These are phyloP conservation scores for Melitaea cinxia DNA, from an alignment of 1,140 invertebrate genomes.

Conservation along the genomic window DNA sequence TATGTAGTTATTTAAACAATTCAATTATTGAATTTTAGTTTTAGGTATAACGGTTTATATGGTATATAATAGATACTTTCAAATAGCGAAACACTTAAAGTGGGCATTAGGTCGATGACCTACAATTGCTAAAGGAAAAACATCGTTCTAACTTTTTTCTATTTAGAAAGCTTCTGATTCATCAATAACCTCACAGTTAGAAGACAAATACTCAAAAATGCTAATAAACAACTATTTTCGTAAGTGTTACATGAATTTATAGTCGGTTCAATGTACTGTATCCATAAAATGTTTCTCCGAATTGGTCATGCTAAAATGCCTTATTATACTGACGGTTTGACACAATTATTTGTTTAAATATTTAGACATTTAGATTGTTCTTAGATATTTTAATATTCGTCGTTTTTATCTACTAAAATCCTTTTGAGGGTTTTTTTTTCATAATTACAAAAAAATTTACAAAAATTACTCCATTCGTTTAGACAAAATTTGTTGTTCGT, in stretches of 20 bases:
- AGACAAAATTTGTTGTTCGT: no score
- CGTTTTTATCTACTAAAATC: no score
- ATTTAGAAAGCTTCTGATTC: conserved; percentile 32
- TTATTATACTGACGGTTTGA: neutral
- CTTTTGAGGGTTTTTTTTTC: no score
- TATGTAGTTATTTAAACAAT: no score
- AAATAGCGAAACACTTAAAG: neutral
- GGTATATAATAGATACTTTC: neutral
- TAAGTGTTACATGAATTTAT: conserved; percentile 28
- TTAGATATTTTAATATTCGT: neutral
- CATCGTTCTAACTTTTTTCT: conserved; percentile 2
- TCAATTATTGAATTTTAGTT: no score
- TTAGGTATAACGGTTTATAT: neutral
- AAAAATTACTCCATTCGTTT: no score
- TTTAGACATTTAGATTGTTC: neutral
- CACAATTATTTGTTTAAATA: neutral
- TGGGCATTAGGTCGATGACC: neutral
- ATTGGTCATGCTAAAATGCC: conserved; percentile 22
- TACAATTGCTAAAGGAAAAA: neutral
- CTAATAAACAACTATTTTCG: conserved; percentile 10
- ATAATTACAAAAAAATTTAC: neutral
- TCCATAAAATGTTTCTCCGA: conserved; percentile 28
- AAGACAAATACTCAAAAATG: conserved; percentile 1
- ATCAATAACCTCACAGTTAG: conserved; percentile 6
- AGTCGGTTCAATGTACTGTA: conserved; percentile 29